Conservation (phyloP, 2,797 vertebrate genomes). For the Malacoctenus gilli region DNA sequence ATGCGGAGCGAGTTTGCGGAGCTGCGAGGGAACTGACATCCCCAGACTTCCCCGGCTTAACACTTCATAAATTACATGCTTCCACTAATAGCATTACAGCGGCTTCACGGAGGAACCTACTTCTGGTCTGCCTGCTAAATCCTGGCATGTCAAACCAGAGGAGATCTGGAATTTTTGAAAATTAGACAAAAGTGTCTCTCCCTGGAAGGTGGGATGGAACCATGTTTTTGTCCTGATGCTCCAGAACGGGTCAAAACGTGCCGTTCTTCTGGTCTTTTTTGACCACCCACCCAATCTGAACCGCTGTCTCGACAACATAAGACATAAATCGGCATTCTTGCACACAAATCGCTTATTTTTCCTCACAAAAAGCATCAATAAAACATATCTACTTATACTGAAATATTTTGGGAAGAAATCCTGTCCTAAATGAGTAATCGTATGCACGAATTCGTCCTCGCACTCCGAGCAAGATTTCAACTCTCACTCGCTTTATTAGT, state of each 20-base stretch:
- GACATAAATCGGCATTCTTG: too few relatives aligned
- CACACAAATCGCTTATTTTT: too few relatives aligned
- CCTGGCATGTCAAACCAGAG: conserved; percentile 38
- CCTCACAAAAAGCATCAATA: too few relatives aligned
- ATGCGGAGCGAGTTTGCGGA: conserved; percentile 37
- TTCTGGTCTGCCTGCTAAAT: conserved; percentile 36
- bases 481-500: conserved; percentile 22
- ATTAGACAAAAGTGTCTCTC: not conserved
- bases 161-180: conserved; percentile 31
- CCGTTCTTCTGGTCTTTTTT: too few relatives aligned
- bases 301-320: too few relatives aligned
- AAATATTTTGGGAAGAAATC: not conserved
- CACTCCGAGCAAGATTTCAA: too few relatives aligned
- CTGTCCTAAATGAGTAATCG: not conserved
- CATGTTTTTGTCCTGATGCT: too few relatives aligned
- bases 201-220: too few relatives aligned
- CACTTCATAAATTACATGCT: conserved; percentile 64
- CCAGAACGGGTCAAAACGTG: too few relatives aligned
- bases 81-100: conserved; percentile 69
- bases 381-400: too few relatives aligned
- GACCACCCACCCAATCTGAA: too few relatives aligned
- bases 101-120: conserved; percentile 31
- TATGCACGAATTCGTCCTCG: not conserved
- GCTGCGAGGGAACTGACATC: conserved; percentile 61
- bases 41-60: conserved; percentile 60